Conservation (phyloP, 2,113 vertebrate genomes). For the Cricetomys ansorgei region DNA sequence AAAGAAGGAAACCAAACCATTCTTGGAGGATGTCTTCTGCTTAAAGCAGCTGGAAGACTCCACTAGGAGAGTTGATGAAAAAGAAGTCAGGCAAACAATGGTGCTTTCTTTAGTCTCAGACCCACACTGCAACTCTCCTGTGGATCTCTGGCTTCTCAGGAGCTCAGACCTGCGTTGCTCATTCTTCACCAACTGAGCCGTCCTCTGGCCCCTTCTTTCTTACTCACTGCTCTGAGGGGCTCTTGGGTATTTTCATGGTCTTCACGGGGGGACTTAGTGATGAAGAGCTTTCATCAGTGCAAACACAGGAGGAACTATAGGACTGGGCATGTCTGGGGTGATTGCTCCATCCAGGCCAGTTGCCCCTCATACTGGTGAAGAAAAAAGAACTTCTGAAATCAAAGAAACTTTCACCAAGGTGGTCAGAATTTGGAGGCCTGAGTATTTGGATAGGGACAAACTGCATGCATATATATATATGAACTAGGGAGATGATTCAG, state of each 20-base stretch:
- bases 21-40: background rate
- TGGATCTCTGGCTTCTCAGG: background rate
- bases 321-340: background rate
- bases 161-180: background rate
- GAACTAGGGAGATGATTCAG: background rate
- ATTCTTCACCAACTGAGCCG: background rate
- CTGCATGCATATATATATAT: too few relatives aligned
- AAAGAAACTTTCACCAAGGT: background rate
- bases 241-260: background rate
- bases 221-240: background rate
- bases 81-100: background rate
- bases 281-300: background rate
- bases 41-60: background rate
- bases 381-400: constrained; percentile 39
- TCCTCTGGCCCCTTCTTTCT: background rate
- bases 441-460: background rate
- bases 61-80: background rate
- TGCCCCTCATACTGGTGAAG: background rate
- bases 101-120: background rate
- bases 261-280: background rate
- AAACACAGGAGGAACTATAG: background rate
- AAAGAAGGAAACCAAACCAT: background rate
- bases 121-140: too few relatives aligned
- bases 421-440: background rate
- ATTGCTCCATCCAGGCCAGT: background rate